A percentile compares a stretch with the other conserved stretches of the same genome.
phyloP scores from a whole-genome alignment of 2,888 invertebrate species.

The Druceiella hillmani region DNA sequence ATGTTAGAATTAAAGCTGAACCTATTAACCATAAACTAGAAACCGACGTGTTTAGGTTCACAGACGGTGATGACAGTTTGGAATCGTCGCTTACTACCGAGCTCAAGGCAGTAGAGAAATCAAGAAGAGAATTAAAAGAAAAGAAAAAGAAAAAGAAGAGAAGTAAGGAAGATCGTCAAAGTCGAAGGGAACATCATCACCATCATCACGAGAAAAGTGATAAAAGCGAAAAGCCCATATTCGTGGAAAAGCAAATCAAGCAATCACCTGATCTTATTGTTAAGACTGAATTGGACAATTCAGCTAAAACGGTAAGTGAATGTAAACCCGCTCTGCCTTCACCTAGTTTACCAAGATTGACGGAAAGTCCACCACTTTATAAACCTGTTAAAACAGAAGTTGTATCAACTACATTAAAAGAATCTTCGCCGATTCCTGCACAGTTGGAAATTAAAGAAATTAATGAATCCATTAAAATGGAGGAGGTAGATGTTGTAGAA shows the following conservation, averaged over 20 bases:
- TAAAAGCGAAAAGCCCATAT: slow-evolving; percentile 26
- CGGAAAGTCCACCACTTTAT: slow-evolving; percentile 57
- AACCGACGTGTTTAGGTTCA: slow-evolving; percentile 56
- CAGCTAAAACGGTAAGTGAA: slow-evolving; percentile 37
- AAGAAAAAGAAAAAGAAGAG: slow-evolving; percentile 83
- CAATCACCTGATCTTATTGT: slow-evolving; percentile 27
- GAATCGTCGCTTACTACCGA: slow-evolving; percentile 30
- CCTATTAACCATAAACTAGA: slow-evolving; percentile 31
- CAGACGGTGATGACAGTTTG: slow-evolving; percentile 53
- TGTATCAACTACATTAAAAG: too few species aligned
- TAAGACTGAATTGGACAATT: slow-evolving; percentile 28
- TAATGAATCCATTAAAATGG: not conserved
- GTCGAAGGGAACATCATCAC: slow-evolving; percentile 62
- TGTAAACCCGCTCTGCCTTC: slow-evolving; percentile 42
- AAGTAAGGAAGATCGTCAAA: slow-evolving; percentile 71
- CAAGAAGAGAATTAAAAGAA: slow-evolving; percentile 59
- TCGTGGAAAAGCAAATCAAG: slow-evolving; percentile 28
- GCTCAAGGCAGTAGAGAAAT: slow-evolving; percentile 35
- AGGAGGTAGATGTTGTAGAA: not conserved
- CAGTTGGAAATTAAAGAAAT: too few species aligned
- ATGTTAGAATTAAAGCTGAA: slow-evolving; percentile 33
- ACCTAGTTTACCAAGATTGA: slow-evolving; percentile 58
- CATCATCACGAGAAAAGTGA: slow-evolving; percentile 53
- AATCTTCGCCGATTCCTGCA: too few species aligned
- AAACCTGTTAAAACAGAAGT: slow-evolving; percentile 30